Percentiles rank a stretch among this genome's conserved stretches.
phyloP scores from a whole-genome alignment of 2,797 vertebrate species.

The Eupleurogrammus muticus region DNA sequence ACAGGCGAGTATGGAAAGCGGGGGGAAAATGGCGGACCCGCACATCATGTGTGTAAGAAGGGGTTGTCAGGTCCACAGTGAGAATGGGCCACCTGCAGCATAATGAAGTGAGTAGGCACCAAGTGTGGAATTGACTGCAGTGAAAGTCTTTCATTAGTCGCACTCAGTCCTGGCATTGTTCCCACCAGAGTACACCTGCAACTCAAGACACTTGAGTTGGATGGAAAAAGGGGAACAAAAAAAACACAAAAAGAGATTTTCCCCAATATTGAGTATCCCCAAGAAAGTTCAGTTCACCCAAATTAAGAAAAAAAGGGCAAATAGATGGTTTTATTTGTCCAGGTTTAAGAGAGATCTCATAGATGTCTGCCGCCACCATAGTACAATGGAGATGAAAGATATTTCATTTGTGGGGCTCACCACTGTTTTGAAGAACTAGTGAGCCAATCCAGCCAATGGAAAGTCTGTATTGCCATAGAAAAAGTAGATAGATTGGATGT shows the following conservation, averaged over 20 bases:
- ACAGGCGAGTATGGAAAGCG: conserved; percentile 45
- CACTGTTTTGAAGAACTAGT: no score
- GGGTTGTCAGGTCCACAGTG: conserved; percentile 51
- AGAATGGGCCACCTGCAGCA: conserved; percentile 68
- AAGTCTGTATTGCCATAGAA: no score
- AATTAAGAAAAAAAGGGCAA: not conserved
- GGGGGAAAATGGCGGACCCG: conserved; percentile 43
- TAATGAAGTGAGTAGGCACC: conserved; percentile 65
- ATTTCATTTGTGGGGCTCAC: not conserved
- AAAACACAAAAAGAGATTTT: conserved; percentile 53
- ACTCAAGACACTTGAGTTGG: conserved; percentile 21
- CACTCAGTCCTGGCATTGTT: conserved; percentile 73
- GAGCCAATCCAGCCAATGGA: no score
- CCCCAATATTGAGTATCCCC: not conserved
- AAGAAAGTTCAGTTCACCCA: conserved; percentile 4
- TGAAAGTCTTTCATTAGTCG: conserved; percentile 75
- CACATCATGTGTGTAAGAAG: conserved; percentile 52
- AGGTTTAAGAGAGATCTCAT: not conserved
- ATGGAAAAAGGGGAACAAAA: conserved; percentile 17
- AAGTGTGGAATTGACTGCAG: conserved; percentile 66
- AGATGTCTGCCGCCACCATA: not conserved
- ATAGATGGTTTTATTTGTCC: not conserved
- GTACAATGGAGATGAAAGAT: not conserved
- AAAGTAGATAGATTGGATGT: no score
- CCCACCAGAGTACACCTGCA: conserved; percentile 60